phyloP scores from a whole-genome alignment of 2,113 vertebrate species.

The Arenaria interpres region DNA sequence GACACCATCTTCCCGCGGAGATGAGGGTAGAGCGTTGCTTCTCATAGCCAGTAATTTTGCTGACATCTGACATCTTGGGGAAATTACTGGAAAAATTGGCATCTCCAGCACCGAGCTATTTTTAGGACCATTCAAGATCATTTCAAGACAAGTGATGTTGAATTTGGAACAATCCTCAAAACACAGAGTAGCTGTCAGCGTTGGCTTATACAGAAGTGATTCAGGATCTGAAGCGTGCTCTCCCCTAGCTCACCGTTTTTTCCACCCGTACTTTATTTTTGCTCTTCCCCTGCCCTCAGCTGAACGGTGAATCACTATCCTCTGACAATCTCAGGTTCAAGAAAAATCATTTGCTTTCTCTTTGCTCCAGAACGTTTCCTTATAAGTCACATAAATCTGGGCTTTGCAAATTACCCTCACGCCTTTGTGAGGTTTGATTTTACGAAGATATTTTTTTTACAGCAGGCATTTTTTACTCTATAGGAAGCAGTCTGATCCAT shows the following conservation, averaged over 20 bases:
- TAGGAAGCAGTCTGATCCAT: not conserved
- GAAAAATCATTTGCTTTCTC: not conserved
- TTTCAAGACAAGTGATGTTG: not conserved
- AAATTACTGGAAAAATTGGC: not conserved
- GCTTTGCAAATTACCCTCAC: not conserved
- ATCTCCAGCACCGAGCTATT: not conserved
- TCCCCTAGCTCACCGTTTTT: not conserved
- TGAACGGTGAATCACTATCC: slow-evolving; percentile 11
- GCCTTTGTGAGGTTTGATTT: not conserved
- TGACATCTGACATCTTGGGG: not conserved
- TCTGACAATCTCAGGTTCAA: not conserved
- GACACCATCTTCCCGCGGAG: not conserved
- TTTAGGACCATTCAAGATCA: not conserved
- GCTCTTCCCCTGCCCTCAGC: not conserved
- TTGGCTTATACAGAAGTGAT: not conserved
- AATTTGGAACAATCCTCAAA: not conserved
- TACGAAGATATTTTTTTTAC: not conserved
- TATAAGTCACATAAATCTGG: not conserved
- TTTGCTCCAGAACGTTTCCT: not conserved
- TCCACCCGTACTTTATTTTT: not conserved
- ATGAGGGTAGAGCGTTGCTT: not conserved
- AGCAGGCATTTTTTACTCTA: not conserved
- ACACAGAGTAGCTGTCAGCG: not conserved
- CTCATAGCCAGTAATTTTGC: not conserved
- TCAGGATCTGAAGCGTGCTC: not conserved